These are phyloP conservation scores for Burhinus bistriatus DNA, from an alignment of 2,113 vertebrate species.

Conservation along the genomic window DNA sequence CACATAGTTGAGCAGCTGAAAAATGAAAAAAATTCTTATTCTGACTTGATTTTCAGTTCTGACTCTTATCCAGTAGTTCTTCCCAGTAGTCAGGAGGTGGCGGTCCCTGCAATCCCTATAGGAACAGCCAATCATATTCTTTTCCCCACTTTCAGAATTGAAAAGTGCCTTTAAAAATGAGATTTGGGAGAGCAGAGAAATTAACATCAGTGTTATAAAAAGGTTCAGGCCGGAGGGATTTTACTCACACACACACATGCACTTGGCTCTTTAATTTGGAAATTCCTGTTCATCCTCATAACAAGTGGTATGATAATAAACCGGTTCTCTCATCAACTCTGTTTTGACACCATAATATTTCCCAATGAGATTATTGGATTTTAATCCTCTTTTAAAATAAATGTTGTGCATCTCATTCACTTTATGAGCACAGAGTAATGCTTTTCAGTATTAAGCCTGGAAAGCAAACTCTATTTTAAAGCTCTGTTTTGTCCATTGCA, in stretches of 20 bases:
- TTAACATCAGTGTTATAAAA: not conserved
- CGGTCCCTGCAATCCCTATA: not conserved
- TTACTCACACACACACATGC: not conserved
- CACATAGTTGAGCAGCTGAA: not conserved
- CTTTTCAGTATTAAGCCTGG: not conserved
- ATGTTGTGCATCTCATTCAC: not conserved
- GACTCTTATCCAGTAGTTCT: not conserved
- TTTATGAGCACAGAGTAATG: not conserved
- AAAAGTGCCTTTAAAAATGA: not conserved
- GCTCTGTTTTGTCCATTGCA: not conserved
- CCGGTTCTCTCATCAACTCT: not conserved
- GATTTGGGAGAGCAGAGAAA: not conserved
- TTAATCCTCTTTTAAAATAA: not conserved
- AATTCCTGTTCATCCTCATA: not conserved
- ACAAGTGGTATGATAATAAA: not conserved
- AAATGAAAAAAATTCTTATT: not conserved
- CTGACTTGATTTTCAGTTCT: not conserved
- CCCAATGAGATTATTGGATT: not conserved
- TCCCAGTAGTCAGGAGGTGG: not conserved
- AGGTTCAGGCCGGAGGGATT: not conserved
- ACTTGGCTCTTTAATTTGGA: not conserved
- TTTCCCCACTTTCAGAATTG: not conserved
- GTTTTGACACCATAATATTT: not conserved
- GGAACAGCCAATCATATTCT: not conserved
- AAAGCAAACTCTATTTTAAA: not conserved